Evolutionary conservation across 2,797 vertebrate species (phyloP).

Genomic region (Scolopax bukidnonensis): DNA sequence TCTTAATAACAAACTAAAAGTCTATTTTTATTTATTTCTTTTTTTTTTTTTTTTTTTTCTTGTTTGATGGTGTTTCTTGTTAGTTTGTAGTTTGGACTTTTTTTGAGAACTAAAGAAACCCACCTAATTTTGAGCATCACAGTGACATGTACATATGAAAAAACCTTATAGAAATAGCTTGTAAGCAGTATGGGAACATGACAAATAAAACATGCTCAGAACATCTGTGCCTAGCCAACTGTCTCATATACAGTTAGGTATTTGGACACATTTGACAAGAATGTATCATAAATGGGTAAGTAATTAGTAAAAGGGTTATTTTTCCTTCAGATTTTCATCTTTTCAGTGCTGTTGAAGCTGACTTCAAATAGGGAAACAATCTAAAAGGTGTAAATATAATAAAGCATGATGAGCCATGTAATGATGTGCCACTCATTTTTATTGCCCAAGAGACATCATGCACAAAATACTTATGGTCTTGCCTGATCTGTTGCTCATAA

Average conservation of each 20-base stretch:
- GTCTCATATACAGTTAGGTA: neutral
- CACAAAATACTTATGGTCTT: neutral
- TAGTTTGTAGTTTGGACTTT: neutral
- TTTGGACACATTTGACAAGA: neutral
- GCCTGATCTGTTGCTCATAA: neutral
- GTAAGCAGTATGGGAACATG: neutral
- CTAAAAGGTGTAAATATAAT: neutral
- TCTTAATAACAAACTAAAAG: neutral
- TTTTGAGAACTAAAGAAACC: neutral
- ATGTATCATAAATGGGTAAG: neutral
- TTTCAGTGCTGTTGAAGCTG: neutral
- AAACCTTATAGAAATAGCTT: neutral
- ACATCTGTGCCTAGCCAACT: neutral
- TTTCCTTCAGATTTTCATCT: neutral
- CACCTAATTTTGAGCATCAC: neutral
- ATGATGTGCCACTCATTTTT: conserved; percentile 10
- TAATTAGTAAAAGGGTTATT: neutral
- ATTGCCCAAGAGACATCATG: neutral
- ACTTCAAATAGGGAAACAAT: neutral
- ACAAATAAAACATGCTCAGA: neutral
- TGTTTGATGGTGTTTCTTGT: neutral
- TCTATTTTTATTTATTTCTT: neutral
- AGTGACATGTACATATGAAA: neutral
- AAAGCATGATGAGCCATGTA: neutral
- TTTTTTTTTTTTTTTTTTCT: neutral